Base-by-base conservation (phyloP, 1,140 invertebrate genomes). In the Solen grandis region DNA sequence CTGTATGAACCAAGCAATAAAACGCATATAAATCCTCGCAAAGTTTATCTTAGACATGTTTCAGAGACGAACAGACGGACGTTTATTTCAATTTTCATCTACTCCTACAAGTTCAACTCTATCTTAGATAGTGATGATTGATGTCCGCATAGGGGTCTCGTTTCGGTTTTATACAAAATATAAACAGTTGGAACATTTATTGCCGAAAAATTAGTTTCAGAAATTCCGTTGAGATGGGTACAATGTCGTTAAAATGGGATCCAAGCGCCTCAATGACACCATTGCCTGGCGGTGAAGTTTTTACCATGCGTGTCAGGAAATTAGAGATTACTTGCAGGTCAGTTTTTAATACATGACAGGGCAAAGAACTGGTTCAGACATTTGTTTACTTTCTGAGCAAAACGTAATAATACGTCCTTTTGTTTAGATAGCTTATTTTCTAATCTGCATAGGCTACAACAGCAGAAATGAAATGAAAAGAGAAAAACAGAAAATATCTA, bases 171-270 rank as follows among this genome's bases (percentile, higher is more conserved):
- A 31, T 60, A 13, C 10, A 13, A 75, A 29, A 38, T 33, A 66
- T 76, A 76, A 76, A 66, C 50, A 41, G 29, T 38, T 22, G 31
- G 35, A 66, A 29, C 74, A 76, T 76, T 76, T 76, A 76, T 54
- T 55, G 74, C 25, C 74, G 41, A 36, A 54, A 76, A 76, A 76
- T 76, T 76, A 76, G 74, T 62, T 41, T 55, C n/a, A n/a, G 74
- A 65, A 57, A 29, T 57, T 25, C 62, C 59, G 74, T 65, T 14
- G 25, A 50, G 46, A 55, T 55, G 74, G 74, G 62, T 66, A 54
- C 50, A 55, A 19, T 10, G 62, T 66, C 74, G 52, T 76, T 54
- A 76, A 76, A 65, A n/a, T n/a, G 63, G 29, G 46, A 22, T 19
- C 13, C 27, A 62, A 55, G 74, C 74, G 62, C 36, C 74, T 52